Evolutionary conservation across 2,888 invertebrate genomes (phyloP).

Genomic region (Portevinia maculata): DNA sequence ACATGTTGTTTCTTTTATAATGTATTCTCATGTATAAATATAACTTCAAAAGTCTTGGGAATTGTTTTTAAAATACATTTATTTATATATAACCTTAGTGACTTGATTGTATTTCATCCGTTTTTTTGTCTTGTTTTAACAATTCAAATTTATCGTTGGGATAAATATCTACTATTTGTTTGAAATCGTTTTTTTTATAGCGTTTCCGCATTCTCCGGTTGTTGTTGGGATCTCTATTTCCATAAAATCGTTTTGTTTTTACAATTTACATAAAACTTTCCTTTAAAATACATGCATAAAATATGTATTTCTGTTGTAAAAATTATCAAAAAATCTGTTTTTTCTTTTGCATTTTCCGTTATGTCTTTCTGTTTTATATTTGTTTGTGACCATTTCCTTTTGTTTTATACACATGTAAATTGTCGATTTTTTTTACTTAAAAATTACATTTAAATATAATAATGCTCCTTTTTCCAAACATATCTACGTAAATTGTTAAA

Average conservation of each 20-base stretch:
- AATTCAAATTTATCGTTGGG: slow-evolving; percentile 80
- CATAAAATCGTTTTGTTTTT: slow-evolving; percentile 51
- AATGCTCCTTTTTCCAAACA: slow-evolving; percentile 65
- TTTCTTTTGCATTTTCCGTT: slow-evolving; percentile 57
- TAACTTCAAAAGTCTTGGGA: slow-evolving; percentile 76
- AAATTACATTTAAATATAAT: slow-evolving; percentile 76
- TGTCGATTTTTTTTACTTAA: slow-evolving; percentile 75
- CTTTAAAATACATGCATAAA: slow-evolving; percentile 70
- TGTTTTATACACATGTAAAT: slow-evolving; percentile 76
- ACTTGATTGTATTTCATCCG: slow-evolving; percentile 69
- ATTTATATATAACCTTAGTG: slow-evolving; percentile 64
- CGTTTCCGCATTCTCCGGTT: slow-evolving; percentile 26
- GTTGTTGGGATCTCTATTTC: slow-evolving; percentile 53
- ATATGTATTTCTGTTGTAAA: slow-evolving; percentile 75
- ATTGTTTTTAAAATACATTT: slow-evolving; percentile 73
- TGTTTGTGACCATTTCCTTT: slow-evolving; percentile 77
- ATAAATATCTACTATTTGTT: slow-evolving; percentile 78
- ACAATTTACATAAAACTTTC: slow-evolving; percentile 38
- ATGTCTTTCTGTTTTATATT: slow-evolving; percentile 63
- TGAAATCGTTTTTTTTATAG: slow-evolving; percentile 54
- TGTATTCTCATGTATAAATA: slow-evolving; percentile 73
- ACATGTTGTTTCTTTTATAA: slow-evolving; percentile 51
- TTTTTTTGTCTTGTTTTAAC: slow-evolving; percentile 73
- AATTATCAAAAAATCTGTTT: slow-evolving; percentile 75
- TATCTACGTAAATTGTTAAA: slow-evolving; percentile 69